phyloP scores from a whole-genome alignment of 2,888 invertebrate genomes.

The Metopia argyrocephala region DNA sequence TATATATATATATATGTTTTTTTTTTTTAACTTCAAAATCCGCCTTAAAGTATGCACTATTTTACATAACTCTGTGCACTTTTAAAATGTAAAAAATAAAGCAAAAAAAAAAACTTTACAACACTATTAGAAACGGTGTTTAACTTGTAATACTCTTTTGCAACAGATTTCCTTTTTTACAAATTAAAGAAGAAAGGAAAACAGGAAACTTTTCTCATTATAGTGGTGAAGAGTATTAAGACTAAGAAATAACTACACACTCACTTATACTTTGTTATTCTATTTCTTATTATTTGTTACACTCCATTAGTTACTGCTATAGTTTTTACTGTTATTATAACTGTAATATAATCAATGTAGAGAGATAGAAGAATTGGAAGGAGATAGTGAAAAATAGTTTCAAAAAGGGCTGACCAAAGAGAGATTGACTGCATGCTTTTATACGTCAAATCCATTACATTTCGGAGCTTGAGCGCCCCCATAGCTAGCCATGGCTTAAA shows the following conservation, averaged over 20 bases:
- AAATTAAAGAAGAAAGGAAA: not conserved
- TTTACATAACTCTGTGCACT: not conserved
- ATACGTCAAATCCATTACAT: too few relatives aligned
- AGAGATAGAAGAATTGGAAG: not conserved
- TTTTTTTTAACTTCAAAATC: not conserved
- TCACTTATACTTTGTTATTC: not conserved
- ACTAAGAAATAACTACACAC: not conserved
- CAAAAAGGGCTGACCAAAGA: not conserved
- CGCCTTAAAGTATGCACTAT: not conserved
- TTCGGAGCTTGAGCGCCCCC: too few relatives aligned
- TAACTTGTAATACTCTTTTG: constrained; percentile 1
- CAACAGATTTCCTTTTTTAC: not conserved
- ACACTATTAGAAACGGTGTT: constrained; percentile 20
- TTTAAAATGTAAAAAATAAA: not conserved
- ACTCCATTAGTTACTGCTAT: constrained; percentile 45
- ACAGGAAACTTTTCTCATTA: constrained; percentile 58
- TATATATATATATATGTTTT: not conserved
- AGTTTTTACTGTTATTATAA: not conserved
- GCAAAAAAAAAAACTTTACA: not conserved
- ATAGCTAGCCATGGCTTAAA: too few relatives aligned
- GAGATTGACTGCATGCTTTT: not conserved
- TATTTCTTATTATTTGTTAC: constrained; percentile 27
- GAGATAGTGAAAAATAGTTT: not conserved
- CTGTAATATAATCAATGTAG: not conserved
- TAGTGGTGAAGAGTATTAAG: constrained; percentile 13